Percentiles rank a stretch among this genome's conserved stretches.
Conservation (phyloP, 2,888 invertebrate species). For the Euclidia mi region DNA sequence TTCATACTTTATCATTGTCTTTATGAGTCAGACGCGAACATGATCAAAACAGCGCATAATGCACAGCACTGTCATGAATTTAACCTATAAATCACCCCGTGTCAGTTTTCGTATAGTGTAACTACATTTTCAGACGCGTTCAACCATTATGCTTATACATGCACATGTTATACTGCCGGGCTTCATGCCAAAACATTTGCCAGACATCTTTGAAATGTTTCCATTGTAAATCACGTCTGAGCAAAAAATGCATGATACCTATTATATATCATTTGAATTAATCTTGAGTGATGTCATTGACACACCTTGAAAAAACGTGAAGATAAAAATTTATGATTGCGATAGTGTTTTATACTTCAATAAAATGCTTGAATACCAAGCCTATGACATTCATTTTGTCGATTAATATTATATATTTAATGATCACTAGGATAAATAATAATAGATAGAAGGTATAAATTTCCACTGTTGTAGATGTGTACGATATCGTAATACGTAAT, state of each 20-base stretch:
- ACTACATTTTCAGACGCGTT: constrained; percentile 58
- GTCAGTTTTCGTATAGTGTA: constrained; percentile 63
- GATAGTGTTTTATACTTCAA: constrained; percentile 35
- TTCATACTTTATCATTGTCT: constrained; percentile 28
- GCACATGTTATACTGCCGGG: constrained; percentile 54
- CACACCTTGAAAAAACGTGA: constrained; percentile 37
- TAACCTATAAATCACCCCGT: constrained; percentile 55
- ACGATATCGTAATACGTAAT: too few species aligned
- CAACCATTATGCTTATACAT: constrained; percentile 46
- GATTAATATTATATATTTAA: too few species aligned
- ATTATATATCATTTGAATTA: constrained; percentile 41
- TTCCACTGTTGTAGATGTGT: too few species aligned
- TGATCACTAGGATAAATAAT: too few species aligned
- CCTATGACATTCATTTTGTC: constrained; percentile 24
- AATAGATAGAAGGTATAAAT: too few species aligned
- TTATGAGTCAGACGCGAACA: constrained; percentile 44
- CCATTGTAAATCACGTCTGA: constrained; percentile 56
- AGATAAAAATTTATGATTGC: constrained; percentile 34
- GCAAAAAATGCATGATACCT: constrained; percentile 41
- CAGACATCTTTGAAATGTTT: constrained; percentile 59
- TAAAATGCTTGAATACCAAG: constrained; percentile 27
- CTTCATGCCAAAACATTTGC: constrained; percentile 65
- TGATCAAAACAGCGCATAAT: constrained; percentile 58
- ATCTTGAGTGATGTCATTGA: constrained; percentile 59
- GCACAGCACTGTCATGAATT: constrained; percentile 59